These are phyloP conservation scores for Bombus sylvicola DNA, from an alignment of 1,140 invertebrate species.

Conservation along the genomic window DNA sequence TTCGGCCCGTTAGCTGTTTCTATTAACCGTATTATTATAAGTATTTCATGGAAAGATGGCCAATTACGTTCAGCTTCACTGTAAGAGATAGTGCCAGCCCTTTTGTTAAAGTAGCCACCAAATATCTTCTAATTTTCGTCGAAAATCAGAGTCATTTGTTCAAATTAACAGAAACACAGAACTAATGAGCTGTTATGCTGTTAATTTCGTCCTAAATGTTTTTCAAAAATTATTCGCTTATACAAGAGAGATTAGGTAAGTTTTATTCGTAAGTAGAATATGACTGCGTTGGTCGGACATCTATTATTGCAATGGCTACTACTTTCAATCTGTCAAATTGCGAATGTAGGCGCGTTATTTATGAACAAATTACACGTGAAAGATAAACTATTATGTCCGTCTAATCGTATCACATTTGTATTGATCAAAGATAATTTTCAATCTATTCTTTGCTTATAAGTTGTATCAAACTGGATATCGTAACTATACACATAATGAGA, in stretches of 20 bases:
- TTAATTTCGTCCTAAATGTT: not conserved
- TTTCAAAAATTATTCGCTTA: not conserved
- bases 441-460: not conserved
- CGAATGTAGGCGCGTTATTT: not conserved
- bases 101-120: slow-evolving; percentile 45
- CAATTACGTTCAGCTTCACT: too few species aligned
- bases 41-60: slow-evolving; percentile 20
- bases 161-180: not conserved
- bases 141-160: slow-evolving; percentile 10
- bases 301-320: not conserved
- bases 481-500: too few species aligned
- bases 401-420: not conserved
- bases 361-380: not conserved
- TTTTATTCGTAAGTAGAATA: not conserved
- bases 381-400: not conserved
- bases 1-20: slow-evolving; percentile 74
- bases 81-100: not conserved
- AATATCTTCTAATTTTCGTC: slow-evolving; percentile 23
- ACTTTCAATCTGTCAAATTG: not conserved
- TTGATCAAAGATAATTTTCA: not conserved
- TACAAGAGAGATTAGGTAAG: not conserved
- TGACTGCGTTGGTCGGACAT: not conserved
- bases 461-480: too few species aligned
- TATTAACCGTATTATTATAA: slow-evolving; percentile 69
- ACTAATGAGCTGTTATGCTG: not conserved